Base-by-base conservation (phyloP, 2,797 vertebrate genomes). In the Diplodus sargus region DNA sequence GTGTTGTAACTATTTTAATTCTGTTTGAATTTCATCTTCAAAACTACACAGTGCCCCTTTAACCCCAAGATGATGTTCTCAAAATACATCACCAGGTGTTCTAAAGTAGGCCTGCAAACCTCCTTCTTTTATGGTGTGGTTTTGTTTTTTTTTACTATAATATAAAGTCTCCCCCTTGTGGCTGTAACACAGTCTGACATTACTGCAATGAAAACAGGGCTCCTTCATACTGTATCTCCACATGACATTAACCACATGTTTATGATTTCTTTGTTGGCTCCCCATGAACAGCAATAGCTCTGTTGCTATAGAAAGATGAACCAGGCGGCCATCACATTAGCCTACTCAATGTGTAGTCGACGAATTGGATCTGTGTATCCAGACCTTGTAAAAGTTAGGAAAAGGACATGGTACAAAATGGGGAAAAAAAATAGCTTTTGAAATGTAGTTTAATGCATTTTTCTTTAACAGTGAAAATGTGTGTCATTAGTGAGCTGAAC, bases 111-210 rank as follows among this genome's bases (percentile, higher is more conserved):
- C 13, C 23, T 39, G 14, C 8, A 18, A 14, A 12, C 25, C 3
- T 30, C 39, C 22, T 51, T 54, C 5, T 23, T 14, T 34, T 45
- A 47, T 48, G 18, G 3, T 34, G 47, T 47, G 3, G 30, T 30
- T 4, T 8, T 39, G 9, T 34, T 34, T 34, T 47, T 17, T 78
- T 71, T 58, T 60, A 48, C 53, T 43, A 5, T 49, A 60, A 66
- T 57, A 47, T 65, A 49, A 70, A 62, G 64, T 81, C 82, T 85
- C 82, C 70, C 63, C 47, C 83, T 85, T 81, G 80, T 81, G 80
- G 80, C 75, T 69, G 53, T 47, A 10, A 30, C 22, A 28, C 4
- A 57, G 3, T 52, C 15, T 74, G 65, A 39, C 25, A 25, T 74
- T 47, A 59, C 42, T 56, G 45, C 47, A 64, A 49, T 63, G 18